Evolutionary conservation across 2,113 vertebrate genomes (phyloP).

Genomic region (Mastomys natalensis): DNA sequence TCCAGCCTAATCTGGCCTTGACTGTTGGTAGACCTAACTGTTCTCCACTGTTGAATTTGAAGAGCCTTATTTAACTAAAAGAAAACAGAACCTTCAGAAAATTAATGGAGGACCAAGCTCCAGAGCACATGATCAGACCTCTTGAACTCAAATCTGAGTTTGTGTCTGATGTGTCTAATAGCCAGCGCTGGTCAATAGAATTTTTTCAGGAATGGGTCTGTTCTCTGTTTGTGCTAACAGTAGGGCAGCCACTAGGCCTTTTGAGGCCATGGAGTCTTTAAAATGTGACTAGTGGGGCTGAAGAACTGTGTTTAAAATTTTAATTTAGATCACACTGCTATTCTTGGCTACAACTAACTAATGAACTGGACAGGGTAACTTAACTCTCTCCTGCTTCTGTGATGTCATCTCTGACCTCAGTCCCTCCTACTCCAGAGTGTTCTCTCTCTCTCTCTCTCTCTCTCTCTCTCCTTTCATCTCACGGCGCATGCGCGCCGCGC

Average conservation of each 20-base stretch:
- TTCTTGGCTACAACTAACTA: neutral
- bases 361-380: neutral
- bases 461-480: too few relatives aligned
- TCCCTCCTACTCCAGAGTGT: neutral
- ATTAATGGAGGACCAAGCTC: neutral
- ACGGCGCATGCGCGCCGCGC: too few relatives aligned
- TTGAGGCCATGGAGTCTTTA: neutral
- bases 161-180: neutral
- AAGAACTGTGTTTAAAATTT: neutral
- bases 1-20: neutral
- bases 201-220: neutral
- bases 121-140: neutral
- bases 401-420: slow-evolving; percentile 28
- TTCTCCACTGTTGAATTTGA: neutral
- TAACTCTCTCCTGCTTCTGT: neutral
- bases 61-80: slow-evolving; percentile 18
- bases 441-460: neutral
- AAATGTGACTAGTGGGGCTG: neutral
- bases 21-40: neutral
- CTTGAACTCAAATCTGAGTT: neutral
- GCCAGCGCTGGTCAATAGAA: neutral
- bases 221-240: neutral
- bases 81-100: neutral
- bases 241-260: neutral
- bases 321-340: neutral